A percentile compares a stretch with the other conserved stretches of the same genome.
These are phyloP conservation scores for Napeogenes sylphis DNA, from an alignment of 2,888 invertebrate genomes.

Conservation along the genomic window DNA sequence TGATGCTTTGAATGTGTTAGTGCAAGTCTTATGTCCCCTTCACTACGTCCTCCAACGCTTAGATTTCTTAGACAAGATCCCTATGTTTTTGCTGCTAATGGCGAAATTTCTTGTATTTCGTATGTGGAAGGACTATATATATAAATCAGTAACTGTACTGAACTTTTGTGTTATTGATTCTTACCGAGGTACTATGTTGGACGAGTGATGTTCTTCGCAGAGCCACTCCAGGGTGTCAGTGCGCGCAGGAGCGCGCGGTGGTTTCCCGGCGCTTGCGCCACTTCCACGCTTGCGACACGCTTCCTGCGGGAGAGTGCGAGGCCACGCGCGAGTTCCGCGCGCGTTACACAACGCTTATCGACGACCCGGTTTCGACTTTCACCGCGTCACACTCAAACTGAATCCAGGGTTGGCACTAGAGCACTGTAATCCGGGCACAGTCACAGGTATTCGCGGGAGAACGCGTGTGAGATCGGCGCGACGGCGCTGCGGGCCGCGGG, in stretches of 20 bases:
- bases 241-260: conserved; percentile 60
- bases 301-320: conserved; percentile 75
- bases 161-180: conserved; percentile 19
- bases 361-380: conserved; percentile 69
- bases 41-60: conserved; percentile 50
- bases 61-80: conserved; percentile 40
- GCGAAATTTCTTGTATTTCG: conserved; percentile 27
- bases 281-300: conserved; percentile 74
- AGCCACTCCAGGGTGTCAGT: conserved; percentile 59
- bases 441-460: conserved; percentile 42
- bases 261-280: conserved; percentile 73
- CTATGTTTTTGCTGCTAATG: conserved; percentile 20
- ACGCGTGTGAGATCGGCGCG: conserved; percentile 55
- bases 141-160: not conserved
- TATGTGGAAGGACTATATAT: no score
- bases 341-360: conserved; percentile 70
- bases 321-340: conserved; percentile 69
- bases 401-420: conserved; percentile 68
- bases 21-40: conserved; percentile 55
- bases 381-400: conserved; percentile 61
- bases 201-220: conserved; percentile 50
- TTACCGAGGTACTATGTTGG: conserved; percentile 40
- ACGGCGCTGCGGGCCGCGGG: conserved; percentile 76
- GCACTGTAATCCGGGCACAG: conserved; percentile 75
- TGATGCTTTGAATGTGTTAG: conserved; percentile 51